Percentiles rank a stretch among this genome's conserved stretches.
Evolutionary conservation across 2,113 vertebrate species (phyloP).

Genomic region (Lamprologus sp.): DNA sequence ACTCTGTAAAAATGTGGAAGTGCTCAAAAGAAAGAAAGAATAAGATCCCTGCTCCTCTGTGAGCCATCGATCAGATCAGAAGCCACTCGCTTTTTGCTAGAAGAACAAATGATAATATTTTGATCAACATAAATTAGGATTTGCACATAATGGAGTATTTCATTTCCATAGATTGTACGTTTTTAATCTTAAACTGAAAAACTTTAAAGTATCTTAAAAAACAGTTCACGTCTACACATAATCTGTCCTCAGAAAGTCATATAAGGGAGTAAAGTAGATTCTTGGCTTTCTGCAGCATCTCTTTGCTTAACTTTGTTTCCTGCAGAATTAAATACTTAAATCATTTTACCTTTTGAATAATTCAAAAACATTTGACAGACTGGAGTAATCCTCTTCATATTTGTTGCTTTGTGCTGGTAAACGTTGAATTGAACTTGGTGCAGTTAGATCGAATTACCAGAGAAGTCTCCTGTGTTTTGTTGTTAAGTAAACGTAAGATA

Average conservation of each 20-base stretch:
- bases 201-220: not conserved
- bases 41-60: slow-evolving; percentile 23
- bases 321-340: not conserved
- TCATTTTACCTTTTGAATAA: not conserved
- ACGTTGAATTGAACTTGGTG: not conserved
- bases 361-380: not conserved
- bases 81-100: not conserved
- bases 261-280: not conserved
- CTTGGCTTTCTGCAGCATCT: not conserved
- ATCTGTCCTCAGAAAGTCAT: not conserved
- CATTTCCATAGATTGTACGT: not conserved
- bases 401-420: not conserved
- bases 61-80: slow-evolving; percentile 31
- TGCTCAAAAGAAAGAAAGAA: slow-evolving; percentile 36
- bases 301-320: not conserved
- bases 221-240: not conserved
- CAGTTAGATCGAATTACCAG: not conserved
- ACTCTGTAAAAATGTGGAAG: slow-evolving; percentile 26
- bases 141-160: not conserved
- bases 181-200: not conserved
- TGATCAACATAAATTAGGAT: slow-evolving; percentile 26
- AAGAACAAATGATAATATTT: slow-evolving; percentile 38
- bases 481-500: not conserved
- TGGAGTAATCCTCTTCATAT: not conserved
- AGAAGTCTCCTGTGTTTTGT: not conserved